Conservation (phyloP, 1,140 invertebrate species). For the Papilio polytes region DNA sequence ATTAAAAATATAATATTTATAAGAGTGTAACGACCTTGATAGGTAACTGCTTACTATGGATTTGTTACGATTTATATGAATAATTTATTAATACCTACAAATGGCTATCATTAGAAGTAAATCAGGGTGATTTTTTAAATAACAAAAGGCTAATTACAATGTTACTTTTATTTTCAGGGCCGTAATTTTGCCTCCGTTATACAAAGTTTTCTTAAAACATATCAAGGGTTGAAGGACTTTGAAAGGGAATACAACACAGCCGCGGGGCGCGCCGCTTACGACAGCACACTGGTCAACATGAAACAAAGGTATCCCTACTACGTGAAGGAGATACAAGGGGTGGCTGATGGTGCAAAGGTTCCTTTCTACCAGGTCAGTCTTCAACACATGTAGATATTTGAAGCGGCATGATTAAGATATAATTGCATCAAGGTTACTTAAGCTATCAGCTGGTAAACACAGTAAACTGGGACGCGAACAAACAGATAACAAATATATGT, state of each 20-base stretch:
- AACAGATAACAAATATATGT: neutral
- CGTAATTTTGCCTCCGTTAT: conserved; percentile 90
- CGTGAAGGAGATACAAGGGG: conserved; percentile 91
- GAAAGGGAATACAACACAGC: conserved; percentile 88
- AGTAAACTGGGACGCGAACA: neutral
- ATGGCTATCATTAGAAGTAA: neutral
- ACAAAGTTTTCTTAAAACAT: conserved; percentile 87
- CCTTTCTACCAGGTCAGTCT: conserved; percentile 86
- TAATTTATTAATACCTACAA: neutral
- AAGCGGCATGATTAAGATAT: neutral
- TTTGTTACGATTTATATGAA: conserved; percentile 17
- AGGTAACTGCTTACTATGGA: conserved; percentile 10
- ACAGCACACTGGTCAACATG: conserved; percentile 88
- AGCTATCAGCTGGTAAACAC: neutral
- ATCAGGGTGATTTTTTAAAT: neutral
- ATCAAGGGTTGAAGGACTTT: conserved; percentile 87
- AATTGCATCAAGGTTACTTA: neutral
- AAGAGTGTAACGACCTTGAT: neutral
- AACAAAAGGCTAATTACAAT: neutral
- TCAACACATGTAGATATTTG: neutral
- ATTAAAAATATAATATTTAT: neutral
- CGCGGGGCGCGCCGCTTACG: conserved; percentile 88
- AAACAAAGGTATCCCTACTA: conserved; percentile 91
- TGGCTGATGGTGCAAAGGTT: conserved; percentile 92
- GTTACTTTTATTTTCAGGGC: conserved; percentile 84